Evolutionary conservation across 2,113 vertebrate species (phyloP).

Genomic region (Thamnaconus septentrionalis): DNA sequence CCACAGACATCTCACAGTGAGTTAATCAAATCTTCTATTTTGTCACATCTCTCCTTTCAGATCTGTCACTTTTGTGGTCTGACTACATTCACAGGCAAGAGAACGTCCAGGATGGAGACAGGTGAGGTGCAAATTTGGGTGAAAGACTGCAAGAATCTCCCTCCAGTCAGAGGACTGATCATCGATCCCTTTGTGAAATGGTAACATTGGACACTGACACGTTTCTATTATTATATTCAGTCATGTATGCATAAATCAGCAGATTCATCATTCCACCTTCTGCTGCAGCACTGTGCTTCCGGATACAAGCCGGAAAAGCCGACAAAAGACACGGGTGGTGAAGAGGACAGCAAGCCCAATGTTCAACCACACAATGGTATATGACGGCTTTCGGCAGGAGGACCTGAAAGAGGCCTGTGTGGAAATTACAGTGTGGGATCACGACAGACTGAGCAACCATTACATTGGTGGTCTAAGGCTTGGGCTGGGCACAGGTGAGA

Average conservation of each 20-base stretch:
- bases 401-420: conserved; percentile 88
- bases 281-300: conserved; percentile 84
- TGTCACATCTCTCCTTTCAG: neutral
- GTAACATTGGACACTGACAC: conserved; percentile 64
- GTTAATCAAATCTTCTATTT: conserved; percentile 1
- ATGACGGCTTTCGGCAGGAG: conserved; percentile 85
- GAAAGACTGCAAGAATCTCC: conserved; percentile 89
- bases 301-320: conserved; percentile 85
- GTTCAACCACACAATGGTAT: conserved; percentile 98
- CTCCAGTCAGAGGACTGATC: conserved; percentile 75
- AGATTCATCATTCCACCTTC: neutral
- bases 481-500: conserved; percentile 87
- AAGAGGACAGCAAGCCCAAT: conserved; percentile 83
- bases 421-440: conserved; percentile 95
- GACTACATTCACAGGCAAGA: conserved; percentile 74
- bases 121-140: conserved; percentile 96
- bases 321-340: conserved; percentile 88
- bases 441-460: conserved; percentile 85
- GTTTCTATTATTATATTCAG: neutral
- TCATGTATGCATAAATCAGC: neutral
- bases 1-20: conserved; percentile 79
- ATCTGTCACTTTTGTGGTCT: neutral
- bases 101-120: conserved; percentile 70
- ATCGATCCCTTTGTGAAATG: conserved; percentile 95
- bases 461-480: conserved; percentile 90